phyloP scores from a whole-genome alignment of 1,140 invertebrate genomes.

The Rhyzopertha dominica region DNA sequence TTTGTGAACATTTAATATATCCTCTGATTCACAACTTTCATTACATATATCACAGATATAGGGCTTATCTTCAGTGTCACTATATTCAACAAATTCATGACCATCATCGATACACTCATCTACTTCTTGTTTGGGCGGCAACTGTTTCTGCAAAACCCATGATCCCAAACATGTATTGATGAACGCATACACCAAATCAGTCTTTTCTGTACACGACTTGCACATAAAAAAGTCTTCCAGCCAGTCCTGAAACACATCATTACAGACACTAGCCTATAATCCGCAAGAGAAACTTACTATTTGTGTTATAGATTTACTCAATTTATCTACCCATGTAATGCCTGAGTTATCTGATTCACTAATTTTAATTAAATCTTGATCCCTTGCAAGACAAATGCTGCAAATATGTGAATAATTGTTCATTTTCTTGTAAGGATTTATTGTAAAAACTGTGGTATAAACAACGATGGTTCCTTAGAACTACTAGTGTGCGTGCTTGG shows the following conservation, averaged over 20 bases:
- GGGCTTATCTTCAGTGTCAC: no score
- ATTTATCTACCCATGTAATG: conserved; percentile 17
- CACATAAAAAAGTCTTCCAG: conserved; percentile 19
- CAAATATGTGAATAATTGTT: conserved; percentile 12
- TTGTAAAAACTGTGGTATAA: no score
- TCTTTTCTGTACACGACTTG: conserved; percentile 21
- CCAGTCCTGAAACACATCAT: conserved; percentile 22
- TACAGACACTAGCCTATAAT: conserved; percentile 3
- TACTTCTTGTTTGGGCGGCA: neutral
- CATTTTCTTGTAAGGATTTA: conserved; percentile 8
- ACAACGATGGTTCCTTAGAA: no score
- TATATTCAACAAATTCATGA: conserved; percentile 4
- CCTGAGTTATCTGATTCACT: conserved; percentile 19
- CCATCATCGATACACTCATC: neutral
- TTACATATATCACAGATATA: conserved; percentile 5
- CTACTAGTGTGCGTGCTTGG: no score
- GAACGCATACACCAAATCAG: conserved; percentile 23
- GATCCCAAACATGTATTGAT: conserved; percentile 17
- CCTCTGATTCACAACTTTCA: conserved; percentile 22
- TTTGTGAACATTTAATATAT: conserved; percentile 15
- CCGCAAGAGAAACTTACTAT: conserved; percentile 20
- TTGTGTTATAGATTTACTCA: conserved; percentile 23
- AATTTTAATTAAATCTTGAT: conserved; percentile 16
- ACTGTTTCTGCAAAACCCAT: neutral
- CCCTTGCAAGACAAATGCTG: conserved; percentile 21